phyloP scores from a whole-genome alignment of 2,888 invertebrate species.

The Dione vanillae region DNA sequence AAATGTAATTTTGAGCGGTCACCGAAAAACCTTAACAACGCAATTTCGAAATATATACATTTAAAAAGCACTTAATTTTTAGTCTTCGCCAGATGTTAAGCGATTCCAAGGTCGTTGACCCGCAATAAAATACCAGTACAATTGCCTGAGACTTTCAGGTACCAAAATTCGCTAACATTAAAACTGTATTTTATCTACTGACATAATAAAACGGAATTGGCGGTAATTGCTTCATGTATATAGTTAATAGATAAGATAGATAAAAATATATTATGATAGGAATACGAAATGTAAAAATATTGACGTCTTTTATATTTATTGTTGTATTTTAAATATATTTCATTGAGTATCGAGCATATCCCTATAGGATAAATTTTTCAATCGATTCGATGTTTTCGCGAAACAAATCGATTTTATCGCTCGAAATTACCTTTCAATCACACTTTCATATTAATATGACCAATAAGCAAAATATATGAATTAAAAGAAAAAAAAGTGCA shows the following conservation, averaged over 20 bases:
- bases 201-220: conserved; percentile 21
- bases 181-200: conserved; percentile 27
- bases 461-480: too few relatives aligned
- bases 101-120: conserved; percentile 44
- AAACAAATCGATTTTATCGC: too few relatives aligned
- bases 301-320: too few relatives aligned
- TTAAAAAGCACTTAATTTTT: conserved; percentile 29
- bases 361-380: too few relatives aligned
- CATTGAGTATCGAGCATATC: too few relatives aligned
- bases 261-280: not conserved
- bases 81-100: conserved; percentile 40
- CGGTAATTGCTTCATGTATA: conserved; percentile 8
- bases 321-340: too few relatives aligned
- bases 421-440: too few relatives aligned
- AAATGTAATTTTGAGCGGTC: not conserved
- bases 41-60: conserved; percentile 18
- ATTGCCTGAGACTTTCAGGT: conserved; percentile 34
- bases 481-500: too few relatives aligned
- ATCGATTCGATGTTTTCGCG: too few relatives aligned
- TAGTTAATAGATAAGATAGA: not conserved
- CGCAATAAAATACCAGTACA: conserved; percentile 40
- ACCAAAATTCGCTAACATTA: conserved; percentile 41
- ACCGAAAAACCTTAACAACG: conserved; percentile 10
- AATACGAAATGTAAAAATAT: too few relatives aligned
- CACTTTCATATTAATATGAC: too few relatives aligned